Evolutionary conservation across 2,113 vertebrate genomes (phyloP), one percentile per base, ranked within the genome.

Genomic region (Herpetotheres cachinnans): DNA sequence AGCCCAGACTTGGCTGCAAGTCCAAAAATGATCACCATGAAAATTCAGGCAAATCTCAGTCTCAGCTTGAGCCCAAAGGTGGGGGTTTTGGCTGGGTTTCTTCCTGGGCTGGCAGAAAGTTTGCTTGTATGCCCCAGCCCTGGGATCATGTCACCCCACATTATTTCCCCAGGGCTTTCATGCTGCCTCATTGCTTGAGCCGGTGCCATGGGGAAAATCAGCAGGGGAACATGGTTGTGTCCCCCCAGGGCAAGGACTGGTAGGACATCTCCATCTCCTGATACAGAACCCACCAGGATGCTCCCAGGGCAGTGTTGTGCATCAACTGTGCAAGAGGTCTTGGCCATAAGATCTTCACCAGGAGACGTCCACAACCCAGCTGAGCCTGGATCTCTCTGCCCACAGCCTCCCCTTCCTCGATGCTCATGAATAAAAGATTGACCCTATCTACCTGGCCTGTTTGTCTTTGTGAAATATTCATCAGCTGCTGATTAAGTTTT

Each of bases 391-490:
- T 52, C 1, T 17, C 85, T 81, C 91, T 38, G 36, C 65, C 84
- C 77, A 74, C 50, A 36, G 56, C 72, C 47, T 85, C 79, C 80
- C 61, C 14, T 91, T 94, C 93, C 83, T 52, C 5, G 6, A 21
- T 13, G 56, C 62, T 86, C 94, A 85, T 97, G 78, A 96, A 97
- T 97, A 96, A 97, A 94, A 85, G 24, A 97, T 96, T 47, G 29
- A 20, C 77, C 73, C 22, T 18, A n/a, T 82, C 89, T 95, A 97
- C 96, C 96, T 95, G 95, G 95, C 82, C 96, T 97, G 89, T 97
- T 97, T 97, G 97, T 97, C 90, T 58, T 89, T 11, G 10, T 97
- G 73, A 97, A 97, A 96, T 95, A 97, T 97, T 97, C 21, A 97
- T 96, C 4, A 4, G 46, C 25, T 82, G 92, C 97, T 97, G 86